Percentiles rank a stretch among this genome's conserved stretches.
Evolutionary conservation across 1,140 invertebrate genomes (phyloP).

Genomic region (Aleiodes sp.): DNA sequence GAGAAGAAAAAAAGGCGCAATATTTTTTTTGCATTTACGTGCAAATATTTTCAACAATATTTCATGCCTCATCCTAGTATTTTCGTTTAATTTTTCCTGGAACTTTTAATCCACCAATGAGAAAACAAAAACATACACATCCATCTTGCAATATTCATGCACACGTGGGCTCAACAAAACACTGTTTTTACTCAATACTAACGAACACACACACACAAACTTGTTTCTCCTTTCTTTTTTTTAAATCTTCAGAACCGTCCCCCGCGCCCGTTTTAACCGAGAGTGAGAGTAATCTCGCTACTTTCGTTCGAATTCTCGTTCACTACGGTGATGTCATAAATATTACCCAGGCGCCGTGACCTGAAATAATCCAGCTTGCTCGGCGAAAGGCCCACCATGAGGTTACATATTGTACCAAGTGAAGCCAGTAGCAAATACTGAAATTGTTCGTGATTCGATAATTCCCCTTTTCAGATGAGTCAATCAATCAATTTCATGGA

Average conservation of each 20-base stretch:
- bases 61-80: not conserved
- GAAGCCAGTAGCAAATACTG: no score
- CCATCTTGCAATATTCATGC: constrained; percentile 1
- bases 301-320: constrained; percentile 56
- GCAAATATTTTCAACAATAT: not conserved
- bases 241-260: not conserved
- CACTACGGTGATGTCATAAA: constrained; percentile 58
- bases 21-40: not conserved
- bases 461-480: not conserved
- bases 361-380: constrained; percentile 42
- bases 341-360: constrained; percentile 52
- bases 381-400: constrained; percentile 48
- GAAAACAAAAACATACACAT: not conserved
- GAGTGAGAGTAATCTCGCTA: constrained; percentile 58
- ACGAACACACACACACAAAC: constrained; percentile 18
- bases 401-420: constrained; percentile 13
- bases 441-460: not conserved
- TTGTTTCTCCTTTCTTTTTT: constrained; percentile 20
- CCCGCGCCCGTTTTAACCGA: constrained; percentile 32
- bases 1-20: not conserved
- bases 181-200: constrained; percentile 1
- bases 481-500: no score
- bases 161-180: constrained; percentile 10
- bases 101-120: not conserved
- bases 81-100: not conserved